Conservation (phyloP, 2,888 invertebrate species). For the Tortricodes alternella region DNA sequence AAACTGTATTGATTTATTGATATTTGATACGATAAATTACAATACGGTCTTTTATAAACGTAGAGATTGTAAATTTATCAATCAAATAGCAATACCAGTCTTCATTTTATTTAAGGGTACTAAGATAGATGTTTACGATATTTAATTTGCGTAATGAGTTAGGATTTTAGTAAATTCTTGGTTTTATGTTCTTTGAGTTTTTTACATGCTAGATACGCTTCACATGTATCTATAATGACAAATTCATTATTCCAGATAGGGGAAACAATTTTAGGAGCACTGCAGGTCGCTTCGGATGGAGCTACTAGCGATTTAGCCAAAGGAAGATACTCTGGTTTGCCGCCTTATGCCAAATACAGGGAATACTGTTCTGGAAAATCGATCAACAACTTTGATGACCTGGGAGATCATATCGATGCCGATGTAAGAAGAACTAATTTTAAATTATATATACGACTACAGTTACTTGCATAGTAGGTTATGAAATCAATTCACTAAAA, state of each 20-base stretch:
- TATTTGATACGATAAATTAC: no score
- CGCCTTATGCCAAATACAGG: conserved; percentile 92
- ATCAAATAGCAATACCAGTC: no score
- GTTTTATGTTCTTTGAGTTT: no score
- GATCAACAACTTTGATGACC: conserved; percentile 86
- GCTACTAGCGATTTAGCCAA: conserved; percentile 54
- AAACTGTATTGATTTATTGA: no score
- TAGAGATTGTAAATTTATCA: no score
- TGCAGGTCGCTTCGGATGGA: conserved; percentile 50
- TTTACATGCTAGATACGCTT: no score
- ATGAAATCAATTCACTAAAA: background rate
- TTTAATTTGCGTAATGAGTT: no score
- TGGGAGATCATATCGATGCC: conserved; percentile 85
- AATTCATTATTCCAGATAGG: conserved; percentile 47
- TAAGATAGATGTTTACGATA: no score
- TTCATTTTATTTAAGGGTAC: no score
- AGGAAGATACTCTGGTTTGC: conserved; percentile 90
- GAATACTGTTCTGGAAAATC: conserved; percentile 89
- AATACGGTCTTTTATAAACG: no score
- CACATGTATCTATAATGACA: no score
- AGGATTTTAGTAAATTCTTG: no score
- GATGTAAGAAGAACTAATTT: conserved; percentile 44
- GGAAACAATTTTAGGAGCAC: conserved; percentile 48
- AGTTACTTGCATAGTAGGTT: background rate
- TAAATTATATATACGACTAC: background rate